phyloP scores from a whole-genome alignment of 2,113 vertebrate species.

The Microtus oregoni region DNA sequence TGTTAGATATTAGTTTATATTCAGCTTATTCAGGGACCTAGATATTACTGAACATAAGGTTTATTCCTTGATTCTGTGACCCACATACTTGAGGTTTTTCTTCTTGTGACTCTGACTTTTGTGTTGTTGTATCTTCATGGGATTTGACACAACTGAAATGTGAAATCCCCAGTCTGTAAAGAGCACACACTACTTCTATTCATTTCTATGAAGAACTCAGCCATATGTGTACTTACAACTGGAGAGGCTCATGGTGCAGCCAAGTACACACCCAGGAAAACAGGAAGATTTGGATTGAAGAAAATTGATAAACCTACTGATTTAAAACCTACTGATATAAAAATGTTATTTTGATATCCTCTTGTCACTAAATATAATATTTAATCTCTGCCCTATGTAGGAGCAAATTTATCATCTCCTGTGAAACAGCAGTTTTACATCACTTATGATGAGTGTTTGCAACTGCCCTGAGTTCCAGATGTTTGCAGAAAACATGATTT shows the following conservation, averaged over 20 bases:
- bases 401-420: neutral
- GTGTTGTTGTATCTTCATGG: neutral
- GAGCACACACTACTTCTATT: neutral
- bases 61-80: neutral
- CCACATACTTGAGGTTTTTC: neutral
- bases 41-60: neutral
- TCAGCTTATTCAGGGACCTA: neutral
- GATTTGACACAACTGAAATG: neutral
- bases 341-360: neutral
- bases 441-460: neutral
- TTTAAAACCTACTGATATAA: neutral
- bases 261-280: neutral
- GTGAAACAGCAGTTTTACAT: neutral
- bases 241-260: neutral
- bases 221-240: neutral
- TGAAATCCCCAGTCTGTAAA: neutral
- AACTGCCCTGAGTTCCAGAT: neutral
- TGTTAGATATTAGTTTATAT: neutral
- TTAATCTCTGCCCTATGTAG: neutral
- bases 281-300: neutral
- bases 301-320: neutral
- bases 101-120: neutral
- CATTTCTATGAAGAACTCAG: neutral
- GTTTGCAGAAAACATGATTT: neutral
- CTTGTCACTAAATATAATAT: neutral